Base-by-base conservation (phyloP, 1,140 invertebrate genomes). In the Lineus longissimus region DNA sequence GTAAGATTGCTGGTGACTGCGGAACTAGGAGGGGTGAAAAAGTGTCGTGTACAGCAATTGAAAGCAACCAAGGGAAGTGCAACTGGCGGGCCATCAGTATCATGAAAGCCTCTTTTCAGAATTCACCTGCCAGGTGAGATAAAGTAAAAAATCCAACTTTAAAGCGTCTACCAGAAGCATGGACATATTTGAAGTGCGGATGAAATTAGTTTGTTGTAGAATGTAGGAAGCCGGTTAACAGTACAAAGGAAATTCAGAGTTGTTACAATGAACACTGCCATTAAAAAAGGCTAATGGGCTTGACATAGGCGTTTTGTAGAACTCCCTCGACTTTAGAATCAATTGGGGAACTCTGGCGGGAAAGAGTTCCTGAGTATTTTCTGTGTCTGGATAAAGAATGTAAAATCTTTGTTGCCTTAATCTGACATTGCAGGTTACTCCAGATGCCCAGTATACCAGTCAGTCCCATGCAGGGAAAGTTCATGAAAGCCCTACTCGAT, bases 31-130 rank as follows among this genome's bases (percentile, higher is more conserved):
- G 72, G 57, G 73, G 74, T 65, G 76, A 77, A 40, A 43, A 45
- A 31, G 76, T 79, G 0, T 63, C 59, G 27, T 71, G 72, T 15
- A 64, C 23, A n/a, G 73, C 73, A 17, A 67, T 81, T 43, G 79
- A 81, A 67, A 77, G 75, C 56, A 40, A 47, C 0, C 75, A 78
- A 31, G 73, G 74, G 6, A 71, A 68, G 45, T 73, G 70, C 56
- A 62, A 43, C 19, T 77, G 76, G 76, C 71, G 77, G 57, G 76
- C 76, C 23, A 61, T 72, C 0, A 64, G 60, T 59, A 51, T 77
- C 9, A 58, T 22, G 15, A 30, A 60, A 6, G 19, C 30, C 0
- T 31, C 23, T 43, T 43, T 17, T 58, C 60, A 41, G 0, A 45
- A 57, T 55, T 31, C 19, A 9, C n/a, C 13, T 56, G 27, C 23